phyloP scores from a whole-genome alignment of 2,797 vertebrate genomes.

The Hypotaenidia philippensis region DNA sequence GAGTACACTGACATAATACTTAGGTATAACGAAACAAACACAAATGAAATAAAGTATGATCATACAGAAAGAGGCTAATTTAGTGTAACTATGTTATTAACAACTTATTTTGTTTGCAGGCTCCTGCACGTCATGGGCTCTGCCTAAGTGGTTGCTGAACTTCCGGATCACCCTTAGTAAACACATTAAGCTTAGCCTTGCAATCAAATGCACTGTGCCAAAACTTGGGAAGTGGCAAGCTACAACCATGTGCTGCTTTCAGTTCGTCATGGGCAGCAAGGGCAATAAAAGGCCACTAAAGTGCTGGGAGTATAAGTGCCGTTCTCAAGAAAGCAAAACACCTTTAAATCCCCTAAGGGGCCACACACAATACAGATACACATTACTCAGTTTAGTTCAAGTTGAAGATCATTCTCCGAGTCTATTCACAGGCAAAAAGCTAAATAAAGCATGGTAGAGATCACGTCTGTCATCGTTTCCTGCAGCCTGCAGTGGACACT shows the following conservation, averaged over 20 bases:
- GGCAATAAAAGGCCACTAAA: not conserved
- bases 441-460: not conserved
- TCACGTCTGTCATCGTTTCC: not conserved
- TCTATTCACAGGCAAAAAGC: not conserved
- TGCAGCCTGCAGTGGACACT: rapidly evolving
- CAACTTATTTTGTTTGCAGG: not conserved
- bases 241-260: not conserved
- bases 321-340: not conserved
- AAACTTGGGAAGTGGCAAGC: not conserved
- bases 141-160: not conserved
- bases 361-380: not conserved
- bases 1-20: not conserved
- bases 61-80: not conserved
- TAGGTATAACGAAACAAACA: not conserved
- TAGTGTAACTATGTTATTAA: not conserved
- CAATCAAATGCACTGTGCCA: not conserved
- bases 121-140: not conserved
- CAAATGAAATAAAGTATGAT: not conserved
- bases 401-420: not conserved
- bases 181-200: not conserved
- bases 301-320: not conserved
- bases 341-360: not conserved
- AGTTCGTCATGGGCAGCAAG: not conserved
- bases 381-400: not conserved
- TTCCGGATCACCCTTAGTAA: not conserved